Evolutionary conservation across 1,140 invertebrate genomes (phyloP).

Genomic region (Pogonognathellus flavescens): DNA sequence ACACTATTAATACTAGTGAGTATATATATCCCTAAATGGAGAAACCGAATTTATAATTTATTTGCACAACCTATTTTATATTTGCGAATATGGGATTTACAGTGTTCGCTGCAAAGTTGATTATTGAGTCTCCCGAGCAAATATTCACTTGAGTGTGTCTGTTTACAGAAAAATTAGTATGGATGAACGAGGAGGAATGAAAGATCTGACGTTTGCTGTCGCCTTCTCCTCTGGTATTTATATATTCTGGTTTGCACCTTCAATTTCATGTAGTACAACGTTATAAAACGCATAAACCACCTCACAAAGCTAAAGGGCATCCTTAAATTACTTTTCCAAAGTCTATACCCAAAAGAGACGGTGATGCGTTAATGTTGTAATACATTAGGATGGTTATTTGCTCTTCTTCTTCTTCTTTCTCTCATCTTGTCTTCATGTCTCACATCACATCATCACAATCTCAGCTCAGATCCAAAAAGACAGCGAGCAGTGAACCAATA

Average conservation of each 20-base stretch:
- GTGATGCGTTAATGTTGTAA: background rate
- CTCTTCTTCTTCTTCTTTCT: constrained; percentile 12
- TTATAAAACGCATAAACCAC: background rate
- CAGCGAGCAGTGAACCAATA: background rate
- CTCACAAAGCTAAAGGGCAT: constrained; percentile 24
- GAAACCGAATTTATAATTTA: no score
- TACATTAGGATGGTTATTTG: background rate
- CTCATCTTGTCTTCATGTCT: background rate
- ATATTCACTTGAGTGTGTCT: no score
- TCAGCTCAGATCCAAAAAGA: background rate
- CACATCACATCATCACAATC: background rate
- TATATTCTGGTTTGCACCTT: background rate
- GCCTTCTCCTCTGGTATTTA: constrained; percentile 6
- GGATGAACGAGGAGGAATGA: background rate
- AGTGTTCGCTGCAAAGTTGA: background rate
- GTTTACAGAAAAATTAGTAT: no score
- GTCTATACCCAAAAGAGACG: constrained; percentile 5
- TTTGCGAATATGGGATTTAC: background rate
- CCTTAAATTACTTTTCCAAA: constrained; percentile 30
- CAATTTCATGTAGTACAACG: background rate
- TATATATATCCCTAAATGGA: no score
- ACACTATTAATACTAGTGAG: no score
- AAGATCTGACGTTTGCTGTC: background rate
- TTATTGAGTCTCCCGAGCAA: no score
- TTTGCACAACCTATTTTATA: no score